These are phyloP conservation scores for Nipponacmea schrenckii DNA, from an alignment of 2,888 invertebrate species.

Conservation along the genomic window DNA sequence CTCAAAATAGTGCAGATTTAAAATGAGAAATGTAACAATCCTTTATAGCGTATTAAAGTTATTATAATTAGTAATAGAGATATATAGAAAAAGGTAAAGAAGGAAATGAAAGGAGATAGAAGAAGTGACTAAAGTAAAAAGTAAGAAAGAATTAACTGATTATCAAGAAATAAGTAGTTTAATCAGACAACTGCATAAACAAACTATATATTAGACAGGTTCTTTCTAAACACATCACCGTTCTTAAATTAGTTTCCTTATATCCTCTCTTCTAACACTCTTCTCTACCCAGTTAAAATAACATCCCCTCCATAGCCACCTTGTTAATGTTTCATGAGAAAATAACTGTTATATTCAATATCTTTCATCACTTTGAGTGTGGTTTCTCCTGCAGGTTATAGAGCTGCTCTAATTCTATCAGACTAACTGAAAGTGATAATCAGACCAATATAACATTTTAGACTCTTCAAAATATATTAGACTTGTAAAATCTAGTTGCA, in stretches of 20 bases:
- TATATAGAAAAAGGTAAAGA: neutral
- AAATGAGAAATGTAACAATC: too few species aligned
- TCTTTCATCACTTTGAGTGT: too few species aligned
- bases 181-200: constrained; percentile 8
- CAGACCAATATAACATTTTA: too few species aligned
- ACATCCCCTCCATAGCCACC: neutral
- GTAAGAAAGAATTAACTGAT: neutral
- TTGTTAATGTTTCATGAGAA: constrained; percentile 1
- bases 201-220: constrained; percentile 7
- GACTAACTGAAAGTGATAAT: too few species aligned
- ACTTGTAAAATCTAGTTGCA: too few species aligned
- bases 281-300: constrained; percentile 1
- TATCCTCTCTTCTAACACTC: neutral
- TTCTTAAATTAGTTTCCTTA: neutral
- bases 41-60: too few species aligned
- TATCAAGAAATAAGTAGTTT: neutral
- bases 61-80: too few species aligned
- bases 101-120: neutral
- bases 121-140: neutral
- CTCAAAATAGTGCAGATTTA: too few species aligned
- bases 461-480: too few species aligned
- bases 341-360: neutral
- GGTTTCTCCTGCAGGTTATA: too few species aligned
- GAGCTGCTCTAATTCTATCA: too few species aligned
- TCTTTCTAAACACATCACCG: constrained; percentile 3